Percentiles rank a stretch among this genome's conserved stretches.
Evolutionary conservation across 2,797 vertebrate genomes (phyloP).

Genomic region (Chaunax sp.): DNA sequence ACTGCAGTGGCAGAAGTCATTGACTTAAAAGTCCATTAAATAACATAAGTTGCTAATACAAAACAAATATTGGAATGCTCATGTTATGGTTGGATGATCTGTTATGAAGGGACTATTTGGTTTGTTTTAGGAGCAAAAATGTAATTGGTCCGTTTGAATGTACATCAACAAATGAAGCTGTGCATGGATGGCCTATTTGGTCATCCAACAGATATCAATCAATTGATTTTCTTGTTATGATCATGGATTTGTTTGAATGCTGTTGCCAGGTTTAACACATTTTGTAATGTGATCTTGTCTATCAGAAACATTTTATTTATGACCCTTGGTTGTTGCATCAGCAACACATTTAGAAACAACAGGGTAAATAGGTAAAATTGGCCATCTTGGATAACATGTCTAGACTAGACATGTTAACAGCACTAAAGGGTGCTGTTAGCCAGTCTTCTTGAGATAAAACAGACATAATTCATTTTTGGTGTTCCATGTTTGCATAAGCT

Average conservation of each 20-base stretch:
- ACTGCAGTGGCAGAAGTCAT: too few relatives aligned
- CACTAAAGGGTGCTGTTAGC: constrained; percentile 1
- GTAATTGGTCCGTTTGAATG: too few relatives aligned
- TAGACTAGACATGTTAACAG: constrained; percentile 40
- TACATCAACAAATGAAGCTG: too few relatives aligned
- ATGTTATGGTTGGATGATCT: too few relatives aligned
- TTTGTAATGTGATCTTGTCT: background rate
- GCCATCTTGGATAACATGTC: constrained; percentile 30
- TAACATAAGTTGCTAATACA: too few relatives aligned
- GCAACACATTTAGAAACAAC: constrained; percentile 10
- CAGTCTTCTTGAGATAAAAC: background rate
- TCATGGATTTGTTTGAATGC: background rate
- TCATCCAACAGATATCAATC: too few relatives aligned
- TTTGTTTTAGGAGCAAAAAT: too few relatives aligned
- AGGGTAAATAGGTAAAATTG: constrained; percentile 40
- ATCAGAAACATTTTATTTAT: background rate
- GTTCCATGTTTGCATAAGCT: constrained; percentile 11
- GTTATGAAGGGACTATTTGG: too few relatives aligned
- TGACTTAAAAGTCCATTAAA: too few relatives aligned
- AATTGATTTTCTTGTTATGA: too few relatives aligned
- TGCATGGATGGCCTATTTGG: too few relatives aligned
- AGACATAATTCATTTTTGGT: background rate
- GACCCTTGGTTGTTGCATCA: background rate
- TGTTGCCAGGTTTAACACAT: background rate
- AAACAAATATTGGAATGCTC: too few relatives aligned